Evolutionary conservation across 2,797 vertebrate genomes (phyloP).

Genomic region (Lutjanus argentimaculatus): DNA sequence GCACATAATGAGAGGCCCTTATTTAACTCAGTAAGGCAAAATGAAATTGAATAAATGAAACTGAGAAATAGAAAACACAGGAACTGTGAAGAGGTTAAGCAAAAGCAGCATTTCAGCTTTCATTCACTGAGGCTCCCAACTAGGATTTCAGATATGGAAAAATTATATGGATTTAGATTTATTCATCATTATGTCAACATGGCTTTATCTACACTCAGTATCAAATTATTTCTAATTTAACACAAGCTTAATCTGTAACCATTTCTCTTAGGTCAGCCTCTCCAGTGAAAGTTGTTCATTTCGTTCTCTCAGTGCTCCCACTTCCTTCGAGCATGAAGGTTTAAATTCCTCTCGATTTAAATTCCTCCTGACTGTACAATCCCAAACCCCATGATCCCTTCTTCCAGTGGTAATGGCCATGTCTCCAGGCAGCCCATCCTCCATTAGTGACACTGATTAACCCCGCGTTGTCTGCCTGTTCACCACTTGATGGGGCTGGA

Average conservation of each 20-base stretch:
- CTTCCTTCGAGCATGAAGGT: constrained; percentile 37
- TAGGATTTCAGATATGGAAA: background rate
- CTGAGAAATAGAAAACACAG: no score
- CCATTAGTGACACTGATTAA: constrained; percentile 85
- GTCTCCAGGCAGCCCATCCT: constrained; percentile 68
- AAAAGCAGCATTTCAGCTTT: no score
- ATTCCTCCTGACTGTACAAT: constrained; percentile 73
- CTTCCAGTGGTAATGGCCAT: constrained; percentile 68
- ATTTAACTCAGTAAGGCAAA: no score
- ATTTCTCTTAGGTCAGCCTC: constrained; percentile 9
- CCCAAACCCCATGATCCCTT: constrained; percentile 59
- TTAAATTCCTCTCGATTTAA: constrained; percentile 60
- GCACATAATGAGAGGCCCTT: no score
- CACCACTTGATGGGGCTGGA: constrained; percentile 67
- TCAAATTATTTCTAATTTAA: background rate
- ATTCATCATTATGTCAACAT: background rate
- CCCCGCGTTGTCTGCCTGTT: constrained; percentile 64
- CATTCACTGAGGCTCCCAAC: background rate
- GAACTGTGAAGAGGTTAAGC: no score
- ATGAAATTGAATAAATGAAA: no score
- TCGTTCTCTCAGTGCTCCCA: constrained; percentile 19
- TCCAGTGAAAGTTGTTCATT: constrained; percentile 31
- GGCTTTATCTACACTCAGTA: background rate
- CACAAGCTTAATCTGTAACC: background rate
- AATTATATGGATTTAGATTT: background rate